phyloP scores from a whole-genome alignment of 2,113 vertebrate genomes.

The Antidorcas marsupialis region DNA sequence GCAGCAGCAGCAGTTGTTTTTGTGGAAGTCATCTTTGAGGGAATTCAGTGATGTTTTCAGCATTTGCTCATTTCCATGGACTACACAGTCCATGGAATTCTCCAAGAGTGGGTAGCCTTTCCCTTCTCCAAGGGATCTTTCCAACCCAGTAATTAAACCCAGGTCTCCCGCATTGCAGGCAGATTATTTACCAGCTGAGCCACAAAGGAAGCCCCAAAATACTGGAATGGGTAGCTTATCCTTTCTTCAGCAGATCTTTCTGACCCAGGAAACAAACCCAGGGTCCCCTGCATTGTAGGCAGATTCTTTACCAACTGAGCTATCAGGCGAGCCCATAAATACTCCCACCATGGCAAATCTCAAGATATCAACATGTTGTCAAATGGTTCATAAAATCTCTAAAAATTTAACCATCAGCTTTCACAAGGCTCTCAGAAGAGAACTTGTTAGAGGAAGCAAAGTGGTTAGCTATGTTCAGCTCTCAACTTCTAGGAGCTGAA shows the following conservation, averaged over 20 bases:
- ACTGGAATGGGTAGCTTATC: background rate
- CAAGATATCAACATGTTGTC: background rate
- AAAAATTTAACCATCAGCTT: background rate
- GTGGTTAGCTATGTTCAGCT: background rate
- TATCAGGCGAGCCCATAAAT: background rate
- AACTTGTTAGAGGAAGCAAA: background rate
- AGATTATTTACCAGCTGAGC: background rate
- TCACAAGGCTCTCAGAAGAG: background rate
- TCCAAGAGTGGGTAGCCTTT: background rate
- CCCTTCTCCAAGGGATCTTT: background rate
- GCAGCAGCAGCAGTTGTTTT: background rate
- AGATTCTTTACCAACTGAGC: background rate
- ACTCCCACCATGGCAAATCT: background rate
- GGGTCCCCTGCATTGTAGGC: background rate
- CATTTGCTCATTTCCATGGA: background rate
- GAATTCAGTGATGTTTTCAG: background rate
- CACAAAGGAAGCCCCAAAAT: background rate
- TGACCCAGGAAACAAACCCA: background rate
- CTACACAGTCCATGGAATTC: background rate
- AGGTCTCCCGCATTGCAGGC: accelerated
- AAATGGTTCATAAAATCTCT: background rate
- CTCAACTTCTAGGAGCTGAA: background rate
- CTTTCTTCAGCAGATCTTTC: background rate
- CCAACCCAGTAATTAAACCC: background rate
- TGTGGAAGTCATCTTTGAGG: background rate